A percentile compares a stretch with the other conserved stretches of the same genome.
Conservation (phyloP, 2,113 vertebrate species). For the Pituophis catenifer region DNA sequence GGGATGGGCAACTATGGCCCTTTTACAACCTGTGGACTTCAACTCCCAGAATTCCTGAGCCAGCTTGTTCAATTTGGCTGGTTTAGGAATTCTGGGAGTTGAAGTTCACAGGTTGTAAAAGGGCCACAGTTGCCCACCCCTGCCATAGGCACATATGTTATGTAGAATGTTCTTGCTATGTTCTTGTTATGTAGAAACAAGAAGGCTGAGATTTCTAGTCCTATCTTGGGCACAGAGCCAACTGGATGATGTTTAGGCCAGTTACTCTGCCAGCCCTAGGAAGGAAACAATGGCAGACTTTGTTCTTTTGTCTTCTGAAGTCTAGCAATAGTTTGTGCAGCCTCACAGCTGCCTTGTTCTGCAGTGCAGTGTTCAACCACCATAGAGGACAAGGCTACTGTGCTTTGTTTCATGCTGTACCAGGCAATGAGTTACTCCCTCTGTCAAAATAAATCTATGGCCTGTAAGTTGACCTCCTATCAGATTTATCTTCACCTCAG, state of each 20-base stretch:
- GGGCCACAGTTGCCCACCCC: no score
- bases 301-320: not conserved
- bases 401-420: not conserved
- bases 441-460: not conserved
- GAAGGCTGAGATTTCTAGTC: not conserved
- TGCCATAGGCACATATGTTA: not conserved
- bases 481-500: not conserved
- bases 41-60: no score
- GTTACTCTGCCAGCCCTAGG: not conserved
- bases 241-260: not conserved
- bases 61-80: no score
- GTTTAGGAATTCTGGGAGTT: no score
- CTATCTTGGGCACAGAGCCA: not conserved
- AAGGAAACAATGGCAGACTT: not conserved
- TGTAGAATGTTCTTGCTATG: not conserved
- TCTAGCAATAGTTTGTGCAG: not conserved
- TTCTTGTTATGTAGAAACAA: not conserved
- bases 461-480: not conserved
- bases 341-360: not conserved
- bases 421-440: not conserved
- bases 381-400: not conserved
- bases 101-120: no score
- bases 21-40: no score
- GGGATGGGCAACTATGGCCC: no score
- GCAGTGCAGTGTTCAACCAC: not conserved